phyloP scores from a whole-genome alignment of 2,888 invertebrate genomes.

The Nematopogon swammerdamellus region DNA sequence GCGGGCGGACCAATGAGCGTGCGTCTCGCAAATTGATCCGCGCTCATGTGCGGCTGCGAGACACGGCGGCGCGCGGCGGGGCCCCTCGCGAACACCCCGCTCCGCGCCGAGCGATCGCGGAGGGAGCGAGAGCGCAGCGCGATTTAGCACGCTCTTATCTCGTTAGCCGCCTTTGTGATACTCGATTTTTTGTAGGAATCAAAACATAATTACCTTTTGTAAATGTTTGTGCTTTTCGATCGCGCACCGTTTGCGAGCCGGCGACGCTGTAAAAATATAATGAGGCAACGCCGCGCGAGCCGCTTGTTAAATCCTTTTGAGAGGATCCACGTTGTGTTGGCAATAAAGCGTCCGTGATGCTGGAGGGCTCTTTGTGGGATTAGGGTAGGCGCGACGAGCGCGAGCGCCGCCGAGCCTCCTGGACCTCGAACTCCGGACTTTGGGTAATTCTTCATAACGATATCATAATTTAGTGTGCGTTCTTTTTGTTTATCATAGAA shows the following conservation, averaged over 20 bases:
- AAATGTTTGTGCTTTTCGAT: conserved; percentile 54
- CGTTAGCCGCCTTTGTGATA: conserved; percentile 57
- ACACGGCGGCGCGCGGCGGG: conserved; percentile 2
- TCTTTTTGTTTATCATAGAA: conserved; percentile 16
- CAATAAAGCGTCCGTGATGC: conserved; percentile 11
- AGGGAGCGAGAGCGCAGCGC: conserved; percentile 10
- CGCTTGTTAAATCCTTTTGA: conserved; percentile 57
- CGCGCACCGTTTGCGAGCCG: conserved; percentile 47
- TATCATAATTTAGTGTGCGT: conserved; percentile 19
- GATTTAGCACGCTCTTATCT: conserved; percentile 58
- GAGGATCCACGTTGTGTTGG: conserved; percentile 15
- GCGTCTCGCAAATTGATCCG: conserved; percentile 42
- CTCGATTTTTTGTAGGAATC: conserved; percentile 53
- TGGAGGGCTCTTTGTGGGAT: conserved; percentile 41
- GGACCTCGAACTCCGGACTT: too few species aligned
- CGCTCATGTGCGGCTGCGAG: conserved; percentile 15
- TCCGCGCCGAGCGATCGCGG: conserved; percentile 5
- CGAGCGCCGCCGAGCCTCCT: conserved; percentile 13
- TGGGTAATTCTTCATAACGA: conserved; percentile 18
- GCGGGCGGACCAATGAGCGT: conserved; percentile 49
- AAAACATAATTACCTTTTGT: conserved; percentile 59
- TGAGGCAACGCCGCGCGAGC: conserved; percentile 42
- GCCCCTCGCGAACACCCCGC: background rate
- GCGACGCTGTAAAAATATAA: conserved; percentile 51
- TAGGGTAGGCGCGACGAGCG: conserved; percentile 21